Evolutionary conservation across 2,113 vertebrate species (phyloP), one percentile per base, ranked within the genome.

Genomic region (Collichthys lucidus): DNA sequence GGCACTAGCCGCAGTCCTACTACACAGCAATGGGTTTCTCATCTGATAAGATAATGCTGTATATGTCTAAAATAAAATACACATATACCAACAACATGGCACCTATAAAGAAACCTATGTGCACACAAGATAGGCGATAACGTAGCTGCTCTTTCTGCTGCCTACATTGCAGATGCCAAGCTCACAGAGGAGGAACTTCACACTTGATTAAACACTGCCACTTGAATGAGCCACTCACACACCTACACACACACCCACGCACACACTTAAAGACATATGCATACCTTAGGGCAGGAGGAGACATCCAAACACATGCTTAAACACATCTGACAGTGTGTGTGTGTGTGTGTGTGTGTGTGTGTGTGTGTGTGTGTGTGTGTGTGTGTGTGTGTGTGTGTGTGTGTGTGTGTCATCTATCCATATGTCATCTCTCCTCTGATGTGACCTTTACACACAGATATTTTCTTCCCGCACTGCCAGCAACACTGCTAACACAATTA

Each of bases 401-500:
- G 20, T n/a, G 19, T 63, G 85, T 84, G 73, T 91, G 86, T 86
- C 83, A 80, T 90, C 85, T 88, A 79, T 88, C 81, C 77, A 71
- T 86, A 82, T 94, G 92, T 92, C 89, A 83, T 92, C 85, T 77
- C 82, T 76, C 65, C 80, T 91, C 83, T 89, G 90, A 90, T 75
- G 79, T 94, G 93, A 95, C 95, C 94, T 95, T 95, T 95, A 87
- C 88, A 92, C 88, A 82, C 85, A 87, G 87, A 93, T 91, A 89
- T 93, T 92, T 90, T 88, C 86, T 86, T 90, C 84, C 91, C 22
- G 65, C 74, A 79, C 81, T 74, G 90, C 88, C 88, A 82, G 89
- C 89, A 83, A 93, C 92, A 94, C 91, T 82, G 92, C 94, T 94
- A 95, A 95, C 92, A 94, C 94, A 95, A 95, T 95, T 94, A 94